Evolutionary conservation across 2,797 vertebrate species (phyloP).

Genomic region (Tauraco hartlaubi): DNA sequence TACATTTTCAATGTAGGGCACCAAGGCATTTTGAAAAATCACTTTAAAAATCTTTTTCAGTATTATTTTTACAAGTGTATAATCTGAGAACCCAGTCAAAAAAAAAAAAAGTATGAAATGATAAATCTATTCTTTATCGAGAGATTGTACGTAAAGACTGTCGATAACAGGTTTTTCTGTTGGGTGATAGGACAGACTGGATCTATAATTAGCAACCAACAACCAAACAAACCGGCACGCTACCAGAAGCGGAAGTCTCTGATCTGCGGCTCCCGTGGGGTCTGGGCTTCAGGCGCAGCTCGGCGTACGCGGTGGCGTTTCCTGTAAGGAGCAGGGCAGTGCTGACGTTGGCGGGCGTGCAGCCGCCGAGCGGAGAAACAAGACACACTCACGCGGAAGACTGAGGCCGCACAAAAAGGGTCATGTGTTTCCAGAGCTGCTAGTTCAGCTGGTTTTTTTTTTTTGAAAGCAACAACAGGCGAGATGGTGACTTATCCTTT

Average conservation of each 20-base stretch:
- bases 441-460: neutral
- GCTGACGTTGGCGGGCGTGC: neutral
- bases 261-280: neutral
- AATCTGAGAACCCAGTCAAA: neutral
- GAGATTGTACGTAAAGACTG: neutral
- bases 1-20: neutral
- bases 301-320: neutral
- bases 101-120: neutral
- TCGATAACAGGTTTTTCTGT: neutral
- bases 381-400: neutral
- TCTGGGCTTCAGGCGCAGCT: slow-evolving; percentile 4
- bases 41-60: neutral
- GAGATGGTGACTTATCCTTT: slow-evolving; percentile 19
- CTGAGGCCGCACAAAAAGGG: neutral
- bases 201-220: slow-evolving; percentile 19
- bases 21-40: neutral
- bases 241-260: slow-evolving; percentile 50
- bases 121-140: neutral
- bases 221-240: neutral
- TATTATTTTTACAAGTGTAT: neutral
- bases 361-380: neutral
- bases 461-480: neutral
- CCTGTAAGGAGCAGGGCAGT: slow-evolving; percentile 41
- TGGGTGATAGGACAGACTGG: neutral
- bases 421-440: neutral